Base-by-base conservation (phyloP, 1,140 invertebrate genomes). In the Drosophila ambigua region DNA sequence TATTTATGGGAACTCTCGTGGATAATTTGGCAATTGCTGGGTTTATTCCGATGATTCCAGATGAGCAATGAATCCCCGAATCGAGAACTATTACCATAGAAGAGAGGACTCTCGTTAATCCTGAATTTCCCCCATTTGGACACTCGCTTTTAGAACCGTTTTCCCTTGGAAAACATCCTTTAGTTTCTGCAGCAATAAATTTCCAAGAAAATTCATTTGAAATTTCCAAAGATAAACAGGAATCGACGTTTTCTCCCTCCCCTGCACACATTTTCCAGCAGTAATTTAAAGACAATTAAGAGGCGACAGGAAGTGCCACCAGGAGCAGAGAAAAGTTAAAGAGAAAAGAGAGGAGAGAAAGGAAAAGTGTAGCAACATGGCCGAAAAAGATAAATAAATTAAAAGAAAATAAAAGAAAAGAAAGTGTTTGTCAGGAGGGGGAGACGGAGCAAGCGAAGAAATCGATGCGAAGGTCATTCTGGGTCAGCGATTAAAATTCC, bases 251-350 rank as follows among this genome's bases (percentile, higher is more conserved):
- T 15, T n/a, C 43, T 15, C 5, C 7, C 28, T 35, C n/a, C 15
- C 62, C 39, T 35, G 13, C 26, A 13, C 5, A 49, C 43, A 13
- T 16, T 9, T 52, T 35, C 31, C 26, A 2, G 31, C 49, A 59
- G 49, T 75, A 67, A 66, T 54, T 75, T 67, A 75, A 74, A 67
- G 44, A 75, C 72, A 76, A 76, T 76, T 75, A 76, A 61, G 11
- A 60, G 62, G 73, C 72, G 73, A 75, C 62, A 61, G 45, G 61
- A 60, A 55, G 43, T 46, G n/a, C 31, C 28, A 23, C 39, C 24
- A 31, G 59, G 39, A 39, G 31, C 16, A 57, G n/a, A 23, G 28
- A 61, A 50, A 61, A 51, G 46, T 58, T 20, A 45, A 41, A 31
- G 15, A 23, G 52, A 75, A 35, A 54, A 53, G 41, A 26, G n/a